These are phyloP conservation scores for Dromiciops gliroides DNA, from an alignment of 2,113 vertebrate species.

Conservation along the genomic window DNA sequence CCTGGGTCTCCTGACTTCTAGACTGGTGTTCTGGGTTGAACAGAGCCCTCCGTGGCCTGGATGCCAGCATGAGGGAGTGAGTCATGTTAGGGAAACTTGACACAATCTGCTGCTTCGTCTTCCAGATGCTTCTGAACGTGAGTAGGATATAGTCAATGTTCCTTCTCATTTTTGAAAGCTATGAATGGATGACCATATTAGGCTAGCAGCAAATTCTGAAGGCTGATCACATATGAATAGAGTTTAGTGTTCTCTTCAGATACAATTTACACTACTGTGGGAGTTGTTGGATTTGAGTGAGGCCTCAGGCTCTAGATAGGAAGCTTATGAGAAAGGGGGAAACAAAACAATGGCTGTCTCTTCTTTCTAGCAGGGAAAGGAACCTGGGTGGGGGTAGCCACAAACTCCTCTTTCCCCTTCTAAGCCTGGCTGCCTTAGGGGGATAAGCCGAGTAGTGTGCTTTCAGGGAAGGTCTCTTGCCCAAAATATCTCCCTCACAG, in stretches of 20 bases:
- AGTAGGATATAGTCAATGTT: neutral
- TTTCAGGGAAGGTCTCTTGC: neutral
- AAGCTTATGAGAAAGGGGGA: neutral
- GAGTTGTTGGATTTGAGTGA: neutral
- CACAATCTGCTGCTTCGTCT: slow-evolving; percentile 25
- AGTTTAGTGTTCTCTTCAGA: neutral
- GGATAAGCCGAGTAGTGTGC: neutral
- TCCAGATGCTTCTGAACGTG: slow-evolving; percentile 27
- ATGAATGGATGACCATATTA: slow-evolving; percentile 2
- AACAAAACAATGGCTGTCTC: neutral
- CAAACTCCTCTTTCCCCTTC: neutral
- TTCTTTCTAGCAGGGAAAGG: neutral
- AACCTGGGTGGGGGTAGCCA: neutral
- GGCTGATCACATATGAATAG: neutral
- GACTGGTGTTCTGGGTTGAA: neutral
- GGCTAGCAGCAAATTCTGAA: neutral
- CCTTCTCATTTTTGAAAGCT: slow-evolving; percentile 37
- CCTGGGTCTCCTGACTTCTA: neutral
- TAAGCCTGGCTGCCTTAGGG: neutral
- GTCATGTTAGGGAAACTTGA: neutral
- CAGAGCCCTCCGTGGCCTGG: neutral
- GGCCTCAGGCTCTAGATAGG: neutral
- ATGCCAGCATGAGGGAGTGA: neutral
- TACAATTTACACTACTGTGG: neutral
- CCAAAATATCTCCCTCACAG: slow-evolving; percentile 2